Conservation (phyloP, 1,140 invertebrate genomes). For the Phenacoccus solenopsis region DNA sequence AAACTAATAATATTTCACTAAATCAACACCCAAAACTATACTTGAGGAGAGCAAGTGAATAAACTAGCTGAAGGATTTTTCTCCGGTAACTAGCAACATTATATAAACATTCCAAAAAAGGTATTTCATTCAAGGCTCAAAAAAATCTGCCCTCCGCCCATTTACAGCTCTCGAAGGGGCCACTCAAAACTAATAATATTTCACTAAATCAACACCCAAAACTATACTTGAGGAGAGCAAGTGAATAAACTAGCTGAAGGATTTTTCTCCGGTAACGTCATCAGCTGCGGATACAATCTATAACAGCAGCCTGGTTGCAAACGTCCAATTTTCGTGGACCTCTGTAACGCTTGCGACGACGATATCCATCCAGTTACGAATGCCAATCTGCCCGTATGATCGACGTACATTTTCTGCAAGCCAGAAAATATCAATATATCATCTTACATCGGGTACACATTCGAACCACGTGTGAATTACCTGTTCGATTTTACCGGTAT, state of each 20-base stretch:
- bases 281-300: not conserved
- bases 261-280: not conserved
- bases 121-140: too few species aligned
- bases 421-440: not conserved
- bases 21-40: not conserved
- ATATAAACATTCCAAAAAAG: too few species aligned
- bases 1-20: too few species aligned
- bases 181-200: too few species aligned
- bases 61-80: not conserved
- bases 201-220: too few species aligned
- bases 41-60: conserved; percentile 1
- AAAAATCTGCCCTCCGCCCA: too few species aligned
- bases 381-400: not conserved
- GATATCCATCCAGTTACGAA: conserved; percentile 6
- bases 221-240: not conserved
- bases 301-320: conserved; percentile 4
- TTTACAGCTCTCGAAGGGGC: too few species aligned
- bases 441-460: not conserved
- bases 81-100: too few species aligned
- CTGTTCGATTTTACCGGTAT: conserved; percentile 7
- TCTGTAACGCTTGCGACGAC: not conserved
- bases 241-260: not conserved
- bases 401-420: not conserved
- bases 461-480: not conserved
- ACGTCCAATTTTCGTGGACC: conserved; percentile 8